These are phyloP conservation scores for Chloroclystis v-ata DNA, from an alignment of 2,888 invertebrate species.

Conservation along the genomic window DNA sequence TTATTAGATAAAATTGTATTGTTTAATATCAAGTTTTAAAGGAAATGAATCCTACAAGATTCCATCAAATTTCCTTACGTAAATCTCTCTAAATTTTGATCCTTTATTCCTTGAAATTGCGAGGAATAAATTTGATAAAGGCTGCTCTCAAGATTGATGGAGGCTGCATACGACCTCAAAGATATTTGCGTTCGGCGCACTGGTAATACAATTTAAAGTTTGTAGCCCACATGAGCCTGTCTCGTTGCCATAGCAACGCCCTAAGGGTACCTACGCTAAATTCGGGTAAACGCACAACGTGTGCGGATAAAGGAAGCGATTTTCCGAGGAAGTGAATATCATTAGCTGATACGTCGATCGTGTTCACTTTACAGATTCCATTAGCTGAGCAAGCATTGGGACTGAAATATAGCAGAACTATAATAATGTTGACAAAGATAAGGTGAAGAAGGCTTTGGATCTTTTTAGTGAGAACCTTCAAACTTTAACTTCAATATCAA, in stretches of 20 bases:
- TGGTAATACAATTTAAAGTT: slow-evolving; percentile 76
- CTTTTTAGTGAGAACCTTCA: too few relatives aligned
- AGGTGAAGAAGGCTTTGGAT: too few relatives aligned
- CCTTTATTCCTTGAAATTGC: slow-evolving; percentile 12
- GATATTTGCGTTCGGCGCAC: slow-evolving; percentile 58
- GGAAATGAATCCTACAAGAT: neutral
- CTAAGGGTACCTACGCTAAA: slow-evolving; percentile 51
- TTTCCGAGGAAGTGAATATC: slow-evolving; percentile 74
- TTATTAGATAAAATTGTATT: too few relatives aligned
- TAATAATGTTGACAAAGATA: too few relatives aligned
- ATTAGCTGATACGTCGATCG: slow-evolving; percentile 59
- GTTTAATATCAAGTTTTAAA: too few relatives aligned
- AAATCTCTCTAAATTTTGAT: slow-evolving; percentile 9
- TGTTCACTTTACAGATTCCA: slow-evolving; percentile 44
- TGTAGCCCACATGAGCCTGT: slow-evolving; percentile 70
- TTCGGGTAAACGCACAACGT: slow-evolving; percentile 65
- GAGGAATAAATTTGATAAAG: slow-evolving; percentile 28
- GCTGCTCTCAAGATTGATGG: slow-evolving; percentile 28
- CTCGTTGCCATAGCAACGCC: slow-evolving; percentile 71
- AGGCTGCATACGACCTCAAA: slow-evolving; percentile 39
- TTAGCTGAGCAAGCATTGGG: slow-evolving; percentile 39
- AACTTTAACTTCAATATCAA: too few relatives aligned
- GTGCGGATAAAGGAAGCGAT: slow-evolving; percentile 69
- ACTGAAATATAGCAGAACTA: neutral
- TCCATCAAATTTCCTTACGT: neutral